phyloP scores from a whole-genome alignment of 2,888 invertebrate species.

The Harpalus rubripes region DNA sequence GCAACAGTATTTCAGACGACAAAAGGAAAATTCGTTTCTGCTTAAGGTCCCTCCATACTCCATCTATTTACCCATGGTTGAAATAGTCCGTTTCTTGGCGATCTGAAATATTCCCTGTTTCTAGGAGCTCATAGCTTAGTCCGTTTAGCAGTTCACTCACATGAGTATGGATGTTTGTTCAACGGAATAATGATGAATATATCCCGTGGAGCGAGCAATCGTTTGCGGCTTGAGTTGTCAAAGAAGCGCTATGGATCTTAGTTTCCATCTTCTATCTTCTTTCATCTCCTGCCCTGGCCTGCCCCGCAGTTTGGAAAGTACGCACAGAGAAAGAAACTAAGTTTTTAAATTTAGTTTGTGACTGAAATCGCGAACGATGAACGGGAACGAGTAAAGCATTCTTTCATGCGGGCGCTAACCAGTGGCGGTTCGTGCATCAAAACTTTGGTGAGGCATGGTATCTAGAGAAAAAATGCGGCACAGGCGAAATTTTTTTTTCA shows the following conservation, averaged over 20 bases:
- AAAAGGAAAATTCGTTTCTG: no score
- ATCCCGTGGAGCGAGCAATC: conserved; percentile 66
- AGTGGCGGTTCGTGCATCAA: no score
- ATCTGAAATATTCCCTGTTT: conserved; percentile 38
- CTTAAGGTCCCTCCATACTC: no score
- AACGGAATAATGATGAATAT: conserved; percentile 67
- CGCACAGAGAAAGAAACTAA: conserved; percentile 71
- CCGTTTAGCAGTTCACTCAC: conserved; percentile 58
- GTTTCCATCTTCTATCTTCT: conserved; percentile 49
- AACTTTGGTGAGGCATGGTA: no score
- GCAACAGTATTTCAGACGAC: no score
- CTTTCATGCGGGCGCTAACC: conserved; percentile 62
- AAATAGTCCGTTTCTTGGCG: conserved; percentile 1
- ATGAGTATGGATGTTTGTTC: conserved; percentile 59
- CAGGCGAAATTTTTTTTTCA: no score
- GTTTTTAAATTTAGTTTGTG: conserved; percentile 76
- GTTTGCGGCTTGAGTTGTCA: conserved; percentile 71
- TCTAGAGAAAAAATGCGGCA: no score
- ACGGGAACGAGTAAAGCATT: conserved; percentile 59
- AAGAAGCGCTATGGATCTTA: conserved; percentile 61
- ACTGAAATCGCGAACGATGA: conserved; percentile 67
- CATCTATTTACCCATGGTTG: no score
- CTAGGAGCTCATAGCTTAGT: conserved; percentile 21
- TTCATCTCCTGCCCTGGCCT: conserved; percentile 56
- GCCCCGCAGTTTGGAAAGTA: conserved; percentile 62